These are phyloP conservation scores for Peromyscus polionotus DNA, from an alignment of 2,113 vertebrate species.

Conservation along the genomic window DNA sequence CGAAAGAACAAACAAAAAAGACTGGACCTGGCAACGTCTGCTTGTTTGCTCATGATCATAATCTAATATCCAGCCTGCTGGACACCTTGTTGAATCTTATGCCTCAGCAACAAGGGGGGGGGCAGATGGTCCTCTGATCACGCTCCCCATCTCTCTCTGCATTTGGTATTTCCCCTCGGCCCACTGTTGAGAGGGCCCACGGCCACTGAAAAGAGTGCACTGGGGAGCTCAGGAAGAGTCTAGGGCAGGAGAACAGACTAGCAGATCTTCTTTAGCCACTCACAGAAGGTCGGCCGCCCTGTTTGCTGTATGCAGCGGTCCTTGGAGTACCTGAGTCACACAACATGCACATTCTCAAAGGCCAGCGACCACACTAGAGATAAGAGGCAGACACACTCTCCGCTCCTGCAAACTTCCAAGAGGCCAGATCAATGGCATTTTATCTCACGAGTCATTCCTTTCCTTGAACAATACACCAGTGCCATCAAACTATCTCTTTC, in stretches of 20 bases:
- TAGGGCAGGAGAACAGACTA: slow-evolving; percentile 60
- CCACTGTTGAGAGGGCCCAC: slow-evolving; percentile 48
- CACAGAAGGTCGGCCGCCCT: background rate
- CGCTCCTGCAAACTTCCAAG: slow-evolving; percentile 48
- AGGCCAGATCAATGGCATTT: slow-evolving; percentile 34
- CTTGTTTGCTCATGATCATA: slow-evolving; percentile 25
- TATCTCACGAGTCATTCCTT: background rate
- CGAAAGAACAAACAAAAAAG: background rate
- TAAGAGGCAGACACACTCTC: slow-evolving; percentile 22
- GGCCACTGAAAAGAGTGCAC: slow-evolving; percentile 20
- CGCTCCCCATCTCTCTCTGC: slow-evolving; percentile 41
- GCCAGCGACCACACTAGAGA: slow-evolving; percentile 19
- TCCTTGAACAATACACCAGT: background rate
- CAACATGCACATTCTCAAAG: background rate
- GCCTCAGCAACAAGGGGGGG: background rate
- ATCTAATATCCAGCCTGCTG: slow-evolving; percentile 47
- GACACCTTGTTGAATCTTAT: slow-evolving; percentile 62
- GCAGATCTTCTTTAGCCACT: background rate
- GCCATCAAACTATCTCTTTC: slow-evolving; percentile 38
- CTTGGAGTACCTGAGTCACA: background rate
- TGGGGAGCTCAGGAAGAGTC: slow-evolving; percentile 26
- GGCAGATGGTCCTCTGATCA: slow-evolving; percentile 60
- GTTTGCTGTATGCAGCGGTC: background rate
- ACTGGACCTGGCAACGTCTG: background rate
- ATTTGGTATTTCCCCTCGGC: slow-evolving; percentile 55